phyloP scores from a whole-genome alignment of 1,140 invertebrate species.

The Drosophila teissieri region DNA sequence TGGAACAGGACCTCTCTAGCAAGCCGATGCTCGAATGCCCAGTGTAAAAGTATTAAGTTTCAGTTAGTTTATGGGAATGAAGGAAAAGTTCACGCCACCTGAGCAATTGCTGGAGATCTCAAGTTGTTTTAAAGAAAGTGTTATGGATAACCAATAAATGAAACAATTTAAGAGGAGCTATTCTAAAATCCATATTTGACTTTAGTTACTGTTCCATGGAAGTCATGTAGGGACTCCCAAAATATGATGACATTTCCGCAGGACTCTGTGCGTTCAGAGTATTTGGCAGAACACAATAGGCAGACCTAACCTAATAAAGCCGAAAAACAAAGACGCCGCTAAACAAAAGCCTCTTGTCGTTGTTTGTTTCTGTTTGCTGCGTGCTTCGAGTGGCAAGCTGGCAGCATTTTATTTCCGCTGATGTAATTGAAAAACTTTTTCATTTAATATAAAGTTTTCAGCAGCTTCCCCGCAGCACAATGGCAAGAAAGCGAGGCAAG shows the following conservation, averaged over 20 bases:
- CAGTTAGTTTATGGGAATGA: not conserved
- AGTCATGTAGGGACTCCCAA: not conserved
- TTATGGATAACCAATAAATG: not conserved
- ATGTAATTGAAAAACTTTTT: conserved; percentile 85
- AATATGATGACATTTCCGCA: not conserved
- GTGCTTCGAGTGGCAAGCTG: conserved; percentile 80
- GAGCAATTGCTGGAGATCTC: too few relatives aligned
- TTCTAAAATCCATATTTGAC: not conserved
- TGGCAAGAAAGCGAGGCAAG: conserved; percentile 1
- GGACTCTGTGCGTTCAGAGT: conserved; percentile 12
- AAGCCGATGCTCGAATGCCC: conserved; percentile 12
- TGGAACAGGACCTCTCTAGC: not conserved
- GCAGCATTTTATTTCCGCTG: conserved; percentile 83
- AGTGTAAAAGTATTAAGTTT: not conserved
- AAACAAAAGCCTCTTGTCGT: conserved; percentile 68
- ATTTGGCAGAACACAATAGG: conserved; percentile 36
- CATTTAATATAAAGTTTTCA: conserved; percentile 84
- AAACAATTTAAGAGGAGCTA: not conserved
- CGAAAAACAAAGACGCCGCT: conserved; percentile 76
- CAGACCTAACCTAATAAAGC: conserved; percentile 79
- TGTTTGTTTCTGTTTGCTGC: conserved; percentile 53
- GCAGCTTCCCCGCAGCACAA: conserved; percentile 60
- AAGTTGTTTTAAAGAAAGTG: too few relatives aligned
- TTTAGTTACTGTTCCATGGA: too few relatives aligned
- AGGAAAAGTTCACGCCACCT: too few relatives aligned